Base-by-base conservation (phyloP, 30 jellyfish, hydroid and myxozoan species). In the Mastigias papua region DNA sequence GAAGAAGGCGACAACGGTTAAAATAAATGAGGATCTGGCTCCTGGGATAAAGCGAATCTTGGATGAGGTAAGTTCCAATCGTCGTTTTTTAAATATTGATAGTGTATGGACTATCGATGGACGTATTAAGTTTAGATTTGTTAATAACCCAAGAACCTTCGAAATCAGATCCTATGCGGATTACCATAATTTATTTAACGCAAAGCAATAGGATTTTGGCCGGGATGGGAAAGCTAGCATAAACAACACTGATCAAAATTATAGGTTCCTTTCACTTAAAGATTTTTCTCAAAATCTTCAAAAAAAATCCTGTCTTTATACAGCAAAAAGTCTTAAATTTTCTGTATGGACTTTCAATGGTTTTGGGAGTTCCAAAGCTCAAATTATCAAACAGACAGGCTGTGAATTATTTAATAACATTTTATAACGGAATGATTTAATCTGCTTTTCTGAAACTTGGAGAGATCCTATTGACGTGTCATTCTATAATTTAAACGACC, bases 391-490 rank as follows among this genome's bases (percentile, higher is more conserved):
- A 26, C 70, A 34, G 25, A 32, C 67, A 22, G 81, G 69, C 46
- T 60, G 61, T 58, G 80, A 76, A 34, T 50, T 61, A 60, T 60
- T 64, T 28, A 33, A 60, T 35, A 64, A 33, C 25, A 50, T 79
- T 22, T 58, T 79, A 19, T 10, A 32, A 54, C 67, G 62, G 1
- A 58, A 58, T 34, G 81, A 79, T 79, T 28, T 79, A 35, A 62
- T 79, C 46, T 79, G 90, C 68, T 64, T 79, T 32, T 60, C 80
- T 35, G 90, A 79, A 32, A 79, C 90, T 54, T 79, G 81, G 90
- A 62, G 90, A 34, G 69, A 79, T 21, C 80, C 65, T n/a, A 30
- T 27, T 31, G 90, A 79, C 28, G 9, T 11, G 6, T 34, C 69
- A 6, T 17, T 7, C 28, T 29, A 34, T 64, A 27, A 79, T 34